A percentile compares a stretch with the other conserved stretches of the same genome.
Evolutionary conservation across 1,140 invertebrate genomes (phyloP).

Genomic region (Himalopsyche phryganea): DNA sequence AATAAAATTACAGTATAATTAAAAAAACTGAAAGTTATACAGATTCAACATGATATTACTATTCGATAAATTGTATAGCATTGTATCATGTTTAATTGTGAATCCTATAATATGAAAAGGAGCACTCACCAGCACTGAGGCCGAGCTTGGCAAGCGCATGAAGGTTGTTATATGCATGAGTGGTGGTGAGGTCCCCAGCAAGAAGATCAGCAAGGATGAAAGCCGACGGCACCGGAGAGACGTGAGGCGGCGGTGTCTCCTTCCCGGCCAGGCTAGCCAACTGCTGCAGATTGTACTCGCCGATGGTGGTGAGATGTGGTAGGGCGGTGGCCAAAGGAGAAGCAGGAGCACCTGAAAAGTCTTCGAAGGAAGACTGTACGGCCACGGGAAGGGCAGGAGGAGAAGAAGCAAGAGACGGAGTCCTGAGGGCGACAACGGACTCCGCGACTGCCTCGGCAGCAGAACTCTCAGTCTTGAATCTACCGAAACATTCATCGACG

Average conservation of each 20-base stretch:
- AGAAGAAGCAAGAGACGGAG: constrained; percentile 56
- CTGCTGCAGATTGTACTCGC: constrained; percentile 79
- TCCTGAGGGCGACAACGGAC: constrained; percentile 13
- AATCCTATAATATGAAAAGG: no score
- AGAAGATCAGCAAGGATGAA: constrained; percentile 73
- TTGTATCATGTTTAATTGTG: no score
- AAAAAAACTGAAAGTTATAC: no score
- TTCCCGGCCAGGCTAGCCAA: constrained; percentile 74
- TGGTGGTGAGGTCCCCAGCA: constrained; percentile 65
- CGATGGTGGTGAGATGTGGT: constrained; percentile 62
- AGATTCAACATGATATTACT: no score
- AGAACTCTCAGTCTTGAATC: constrained; percentile 59
- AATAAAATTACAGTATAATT: no score
- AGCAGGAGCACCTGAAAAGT: constrained; percentile 48
- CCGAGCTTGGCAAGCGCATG: constrained; percentile 85
- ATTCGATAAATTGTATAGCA: no score
- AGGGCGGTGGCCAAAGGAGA: constrained; percentile 46
- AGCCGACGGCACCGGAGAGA: constrained; percentile 60
- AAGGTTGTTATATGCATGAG: constrained; percentile 80
- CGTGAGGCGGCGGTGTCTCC: constrained; percentile 55
- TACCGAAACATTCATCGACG: constrained; percentile 67
- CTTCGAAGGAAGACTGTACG: constrained; percentile 76
- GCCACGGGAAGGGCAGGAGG: constrained; percentile 65
- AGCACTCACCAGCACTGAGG: constrained; percentile 60
- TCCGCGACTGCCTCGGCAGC: constrained; percentile 24